Evolutionary conservation across 2,797 vertebrate species (phyloP), one percentile per base, ranked within the genome.

Genomic region (Chrosomus eos): DNA sequence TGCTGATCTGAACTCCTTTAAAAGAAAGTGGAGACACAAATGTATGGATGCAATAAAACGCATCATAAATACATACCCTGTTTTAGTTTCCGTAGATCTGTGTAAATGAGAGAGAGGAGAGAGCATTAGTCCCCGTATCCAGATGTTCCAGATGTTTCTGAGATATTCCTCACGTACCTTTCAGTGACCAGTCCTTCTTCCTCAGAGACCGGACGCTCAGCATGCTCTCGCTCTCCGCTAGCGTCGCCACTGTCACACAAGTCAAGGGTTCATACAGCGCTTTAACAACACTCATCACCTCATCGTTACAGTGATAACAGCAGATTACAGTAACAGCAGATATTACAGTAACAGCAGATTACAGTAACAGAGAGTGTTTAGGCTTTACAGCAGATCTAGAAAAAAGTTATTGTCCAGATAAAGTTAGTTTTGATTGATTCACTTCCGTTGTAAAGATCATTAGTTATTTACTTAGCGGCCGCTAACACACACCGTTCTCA

Each of bases 151-250:
- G 23, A 67, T 36, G 43, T n/a, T n/a, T 21, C 19, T 68, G 23
- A 28, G 2, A 26, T 64, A 0, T 40, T 80, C 18, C 45, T 53
- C 28, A 64, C 71, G 2, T 73, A 95, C 95, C 94, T 93, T 81
- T 94, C 16, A 95, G 85, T 66, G 92, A 91, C 93, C 93, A 94
- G 28, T 95, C 93, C 62, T 90, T 95, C 90, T 88, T 93, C 89
- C 84, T 91, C 84, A 93, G n/a, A 16, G 82, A 80, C 8, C 84
- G 67, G 3, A 95, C 87, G 73, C 93, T 93, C 31, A 90, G 10
- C 92, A 92, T 90, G 86, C 93, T 94, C 83, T 95, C 94, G 0
- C 92, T 92, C 0, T 89, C 91, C 0, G 87, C 14, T 83, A 90
- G 84, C 0, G 91, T 66, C 0, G 91, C 88, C 2, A 89, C 94